Percentiles rank a stretch among this genome's conserved stretches.
Evolutionary conservation across 53 echinoderm and acorn worm genomes (phyloP).

Genomic region (Paracentrotus lividus): DNA sequence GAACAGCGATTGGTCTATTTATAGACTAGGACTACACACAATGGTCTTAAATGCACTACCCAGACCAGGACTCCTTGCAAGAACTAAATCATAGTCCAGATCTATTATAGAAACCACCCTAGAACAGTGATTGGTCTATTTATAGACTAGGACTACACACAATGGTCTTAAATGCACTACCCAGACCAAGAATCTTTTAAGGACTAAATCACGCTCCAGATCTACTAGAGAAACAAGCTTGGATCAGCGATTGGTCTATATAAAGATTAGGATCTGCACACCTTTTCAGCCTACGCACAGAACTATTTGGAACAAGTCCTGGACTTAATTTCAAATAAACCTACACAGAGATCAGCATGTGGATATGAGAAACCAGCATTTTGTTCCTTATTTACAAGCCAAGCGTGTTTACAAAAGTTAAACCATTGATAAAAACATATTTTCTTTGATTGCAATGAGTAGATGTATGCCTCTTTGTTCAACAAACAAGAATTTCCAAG

Average conservation of each 20-base stretch:
- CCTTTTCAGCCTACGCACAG: background rate
- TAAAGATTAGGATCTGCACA: background rate
- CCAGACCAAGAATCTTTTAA: too few species aligned
- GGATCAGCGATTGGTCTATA: background rate
- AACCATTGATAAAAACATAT: background rate
- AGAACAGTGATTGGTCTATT: too few species aligned
- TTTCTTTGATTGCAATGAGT: background rate
- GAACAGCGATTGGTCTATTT: background rate
- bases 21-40: too few species aligned
- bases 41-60: too few species aligned
- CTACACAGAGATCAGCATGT: background rate
- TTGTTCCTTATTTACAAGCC: background rate
- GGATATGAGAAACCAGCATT: background rate
- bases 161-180: background rate
- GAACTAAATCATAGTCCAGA: too few species aligned
- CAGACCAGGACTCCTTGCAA: too few species aligned
- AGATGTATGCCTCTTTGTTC: background rate
- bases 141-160: background rate
- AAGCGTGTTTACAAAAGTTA: too few species aligned
- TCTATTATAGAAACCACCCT: too few species aligned
- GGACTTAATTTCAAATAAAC: background rate
- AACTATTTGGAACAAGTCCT: background rate
- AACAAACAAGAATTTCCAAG: background rate
- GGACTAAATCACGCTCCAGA: background rate
- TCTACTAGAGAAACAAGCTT: background rate